Conservation (phyloP, 2,888 invertebrate species). For the Apotomis betuletana region DNA sequence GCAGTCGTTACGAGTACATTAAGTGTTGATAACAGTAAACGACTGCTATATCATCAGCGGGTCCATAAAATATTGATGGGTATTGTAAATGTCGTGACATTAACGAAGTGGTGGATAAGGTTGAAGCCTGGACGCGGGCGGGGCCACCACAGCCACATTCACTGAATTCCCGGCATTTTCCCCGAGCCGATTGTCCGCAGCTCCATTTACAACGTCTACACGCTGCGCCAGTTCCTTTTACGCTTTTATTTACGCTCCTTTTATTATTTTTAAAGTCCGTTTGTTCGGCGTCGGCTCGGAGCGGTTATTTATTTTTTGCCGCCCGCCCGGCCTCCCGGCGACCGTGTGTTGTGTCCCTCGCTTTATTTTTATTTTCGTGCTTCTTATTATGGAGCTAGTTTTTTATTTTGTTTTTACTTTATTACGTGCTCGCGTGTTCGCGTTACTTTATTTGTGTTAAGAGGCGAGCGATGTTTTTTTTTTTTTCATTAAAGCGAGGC, state of each 20-base stretch:
- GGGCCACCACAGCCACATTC: constrained; percentile 74
- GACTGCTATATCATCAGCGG: constrained; percentile 39
- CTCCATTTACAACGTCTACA: constrained; percentile 83
- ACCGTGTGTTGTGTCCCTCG: constrained; percentile 82
- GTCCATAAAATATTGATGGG: constrained; percentile 40
- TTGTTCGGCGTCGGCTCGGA: constrained; percentile 81
- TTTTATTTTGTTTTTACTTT: constrained; percentile 69
- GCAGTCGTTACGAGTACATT: constrained; percentile 28
- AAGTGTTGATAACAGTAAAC: constrained; percentile 40
- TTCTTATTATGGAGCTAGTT: constrained; percentile 82
- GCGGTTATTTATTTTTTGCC: constrained; percentile 82
- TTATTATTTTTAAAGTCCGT: constrained; percentile 83
- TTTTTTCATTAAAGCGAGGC: constrained; percentile 76
- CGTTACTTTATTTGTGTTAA: constrained; percentile 82
- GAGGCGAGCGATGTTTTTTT: constrained; percentile 74
- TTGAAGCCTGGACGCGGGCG: constrained; percentile 52
- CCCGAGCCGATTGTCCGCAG: constrained; percentile 81
- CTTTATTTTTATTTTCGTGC: constrained; percentile 83
- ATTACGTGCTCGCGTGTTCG: constrained; percentile 81
- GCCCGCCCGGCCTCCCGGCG: constrained; percentile 78
- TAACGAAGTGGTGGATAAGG: constrained; percentile 52
- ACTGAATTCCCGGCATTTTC: constrained; percentile 81
- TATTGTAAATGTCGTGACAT: constrained; percentile 63
- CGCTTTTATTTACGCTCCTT: constrained; percentile 83
- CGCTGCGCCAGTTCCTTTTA: constrained; percentile 82